Conservation (phyloP, 1,140 invertebrate genomes). For the Drosophila repleta region DNA sequence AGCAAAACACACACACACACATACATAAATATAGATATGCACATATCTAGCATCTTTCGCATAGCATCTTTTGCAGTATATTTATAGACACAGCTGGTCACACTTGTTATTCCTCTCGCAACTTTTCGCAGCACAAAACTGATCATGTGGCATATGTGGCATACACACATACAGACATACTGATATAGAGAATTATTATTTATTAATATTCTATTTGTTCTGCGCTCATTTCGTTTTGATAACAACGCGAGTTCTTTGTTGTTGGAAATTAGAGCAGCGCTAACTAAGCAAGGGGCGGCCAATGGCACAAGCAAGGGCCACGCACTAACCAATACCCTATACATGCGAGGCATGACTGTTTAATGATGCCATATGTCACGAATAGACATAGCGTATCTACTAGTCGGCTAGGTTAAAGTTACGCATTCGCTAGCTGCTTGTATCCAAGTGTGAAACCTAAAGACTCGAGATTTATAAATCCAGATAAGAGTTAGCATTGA, state of each 20-base stretch:
- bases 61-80: slow-evolving; percentile 20
- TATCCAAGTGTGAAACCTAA: neutral
- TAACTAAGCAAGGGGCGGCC: slow-evolving; percentile 39
- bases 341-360: neutral
- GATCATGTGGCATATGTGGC: slow-evolving; percentile 29
- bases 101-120: neutral
- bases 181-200: slow-evolving; percentile 22
- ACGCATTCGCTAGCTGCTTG: neutral
- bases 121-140: neutral
- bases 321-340: neutral
- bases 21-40: too few relatives aligned
- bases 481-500: slow-evolving; percentile 23
- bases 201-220: slow-evolving; percentile 46
- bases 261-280: slow-evolving; percentile 63
- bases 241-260: slow-evolving; percentile 37
- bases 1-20: too few relatives aligned
- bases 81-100: slow-evolving; percentile 8
- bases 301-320: slow-evolving; percentile 10
- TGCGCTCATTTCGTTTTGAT: slow-evolving; percentile 35
- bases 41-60: neutral
- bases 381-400: neutral
- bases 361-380: neutral
- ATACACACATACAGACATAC: too few relatives aligned
- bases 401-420: neutral
- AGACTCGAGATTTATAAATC: neutral